phyloP scores from a whole-genome alignment of 2,888 invertebrate species.

The Eupelmus urozonus region DNA sequence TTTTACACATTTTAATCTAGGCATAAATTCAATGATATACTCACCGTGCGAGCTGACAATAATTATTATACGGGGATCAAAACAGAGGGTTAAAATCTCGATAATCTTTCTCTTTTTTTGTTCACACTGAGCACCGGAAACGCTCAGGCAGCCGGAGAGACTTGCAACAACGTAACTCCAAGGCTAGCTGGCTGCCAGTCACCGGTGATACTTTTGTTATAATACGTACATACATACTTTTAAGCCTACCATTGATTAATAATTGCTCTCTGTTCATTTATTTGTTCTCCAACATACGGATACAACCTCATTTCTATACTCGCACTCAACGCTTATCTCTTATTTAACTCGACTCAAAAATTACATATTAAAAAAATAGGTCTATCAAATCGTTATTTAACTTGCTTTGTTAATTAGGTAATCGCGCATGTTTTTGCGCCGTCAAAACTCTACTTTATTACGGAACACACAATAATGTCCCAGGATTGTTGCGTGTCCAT shows the following conservation, averaged over 20 bases:
- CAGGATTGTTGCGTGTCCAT: conserved; percentile 6
- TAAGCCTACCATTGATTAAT: too few species aligned
- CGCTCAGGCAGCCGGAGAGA: conserved; percentile 57
- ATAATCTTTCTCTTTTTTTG: too few species aligned
- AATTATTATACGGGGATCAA: too few species aligned
- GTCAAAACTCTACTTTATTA: conserved; percentile 15
- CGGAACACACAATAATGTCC: conserved; percentile 5
- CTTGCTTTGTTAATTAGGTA: conserved; percentile 30
- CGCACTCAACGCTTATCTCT: background rate
- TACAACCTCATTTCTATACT: background rate
- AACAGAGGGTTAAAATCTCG: too few species aligned
- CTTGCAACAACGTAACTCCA: conserved; percentile 69
- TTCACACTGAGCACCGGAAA: too few species aligned
- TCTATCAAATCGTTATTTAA: conserved; percentile 42
- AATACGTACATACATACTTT: too few species aligned
- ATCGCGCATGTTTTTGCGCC: conserved; percentile 5
- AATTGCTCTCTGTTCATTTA: conserved; percentile 21
- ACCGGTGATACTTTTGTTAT: background rate
- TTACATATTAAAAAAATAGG: conserved; percentile 41
- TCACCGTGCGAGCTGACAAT: background rate
- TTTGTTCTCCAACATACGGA: conserved; percentile 11
- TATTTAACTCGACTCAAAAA: conserved; percentile 33
- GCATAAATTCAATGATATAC: background rate
- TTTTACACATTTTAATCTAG: too few species aligned
- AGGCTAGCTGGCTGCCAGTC: conserved; percentile 56